Evolutionary conservation across 2,888 invertebrate genomes (phyloP).

Genomic region (Acrocera orbiculus): DNA sequence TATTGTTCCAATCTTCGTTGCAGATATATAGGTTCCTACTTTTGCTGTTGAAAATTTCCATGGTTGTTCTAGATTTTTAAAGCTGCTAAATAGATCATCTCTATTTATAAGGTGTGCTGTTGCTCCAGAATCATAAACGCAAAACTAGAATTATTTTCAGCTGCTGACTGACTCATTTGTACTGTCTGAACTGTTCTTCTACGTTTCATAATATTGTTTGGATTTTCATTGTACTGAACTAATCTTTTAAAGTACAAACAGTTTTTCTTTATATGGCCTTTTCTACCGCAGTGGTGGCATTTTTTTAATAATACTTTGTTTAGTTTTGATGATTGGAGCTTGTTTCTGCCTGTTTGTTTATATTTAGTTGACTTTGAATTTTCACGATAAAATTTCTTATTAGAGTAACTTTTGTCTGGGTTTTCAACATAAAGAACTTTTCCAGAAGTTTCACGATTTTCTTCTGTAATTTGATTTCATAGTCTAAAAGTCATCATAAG

Average conservation of each 20-base stretch:
- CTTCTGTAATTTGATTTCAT: constrained; percentile 4
- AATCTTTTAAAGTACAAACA: not conserved
- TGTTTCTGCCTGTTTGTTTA: not conserved
- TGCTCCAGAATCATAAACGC: not conserved
- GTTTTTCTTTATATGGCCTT: not conserved
- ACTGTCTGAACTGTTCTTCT: not conserved
- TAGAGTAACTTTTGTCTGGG: too few relatives aligned
- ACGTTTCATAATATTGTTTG: not conserved
- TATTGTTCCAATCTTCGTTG: constrained; percentile 17
- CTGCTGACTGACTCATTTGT: too few relatives aligned
- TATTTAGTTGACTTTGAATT: too few relatives aligned
- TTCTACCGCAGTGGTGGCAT: constrained; percentile 2
- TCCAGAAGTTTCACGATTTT: constrained; percentile 1
- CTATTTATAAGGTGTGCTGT: not conserved
- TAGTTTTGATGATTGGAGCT: not conserved
- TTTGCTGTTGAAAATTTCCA: constrained; percentile 17
- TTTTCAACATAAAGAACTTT: constrained; percentile 2
- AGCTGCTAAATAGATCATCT: not conserved
- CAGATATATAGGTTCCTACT: constrained; percentile 14
- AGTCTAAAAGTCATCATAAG: constrained; percentile 18
- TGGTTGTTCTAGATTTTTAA: constrained; percentile 6
- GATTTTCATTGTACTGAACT: not conserved
- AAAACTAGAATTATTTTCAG: too few relatives aligned
- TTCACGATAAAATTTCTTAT: too few relatives aligned
- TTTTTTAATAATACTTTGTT: not conserved